Base-by-base conservation (phyloP, 1,140 invertebrate genomes). In the Lordiphosa clarofinis region DNA sequence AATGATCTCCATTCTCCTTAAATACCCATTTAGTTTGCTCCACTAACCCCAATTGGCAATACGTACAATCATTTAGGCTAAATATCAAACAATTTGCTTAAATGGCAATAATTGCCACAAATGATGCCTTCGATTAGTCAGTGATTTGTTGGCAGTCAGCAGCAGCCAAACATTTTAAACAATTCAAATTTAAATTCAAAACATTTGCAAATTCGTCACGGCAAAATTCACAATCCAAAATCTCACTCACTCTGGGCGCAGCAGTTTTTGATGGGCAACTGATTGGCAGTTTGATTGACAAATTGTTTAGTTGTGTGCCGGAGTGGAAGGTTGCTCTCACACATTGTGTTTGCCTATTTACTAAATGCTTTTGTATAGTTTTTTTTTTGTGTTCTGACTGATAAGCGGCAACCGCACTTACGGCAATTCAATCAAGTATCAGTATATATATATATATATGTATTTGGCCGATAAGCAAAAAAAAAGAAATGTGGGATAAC, bases 231-330 rank as follows among this genome's bases (percentile, higher is more conserved):
- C 56, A 58, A 15, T 52, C 28, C 28, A 8, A 8, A 31, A 31
- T 21, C 43, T 31, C 48, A 48, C 42, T 43, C 12, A 21, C 33
- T 19, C 44, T 24, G 33, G 61, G 55, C 38, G 24, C 10, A 50
- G 31, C 55, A 11, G 21, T 8, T 59, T 67, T 24, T 6, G 42
- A 44, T 44, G 74, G 74, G 46, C 69, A 79, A 58, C 44, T 61
- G 74, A 78, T 78, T 73, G 74, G 43, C 56, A 67, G 55, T 40
- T 79, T 78, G 69, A 79, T 73, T 73, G 74, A 79, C 74, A 79
- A 78, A 79, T 55, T 79, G 49, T 57, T 47, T 39, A 35, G 24
- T 33, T 56, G 62, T 69, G 33, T 56, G 61, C 7, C 28, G 37
- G 46, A 28, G 42, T 44, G 35, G 47, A 50, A 66, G 28, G 28